Evolutionary conservation across 1,140 invertebrate genomes (phyloP).

Genomic region (Zophobas atratus): DNA sequence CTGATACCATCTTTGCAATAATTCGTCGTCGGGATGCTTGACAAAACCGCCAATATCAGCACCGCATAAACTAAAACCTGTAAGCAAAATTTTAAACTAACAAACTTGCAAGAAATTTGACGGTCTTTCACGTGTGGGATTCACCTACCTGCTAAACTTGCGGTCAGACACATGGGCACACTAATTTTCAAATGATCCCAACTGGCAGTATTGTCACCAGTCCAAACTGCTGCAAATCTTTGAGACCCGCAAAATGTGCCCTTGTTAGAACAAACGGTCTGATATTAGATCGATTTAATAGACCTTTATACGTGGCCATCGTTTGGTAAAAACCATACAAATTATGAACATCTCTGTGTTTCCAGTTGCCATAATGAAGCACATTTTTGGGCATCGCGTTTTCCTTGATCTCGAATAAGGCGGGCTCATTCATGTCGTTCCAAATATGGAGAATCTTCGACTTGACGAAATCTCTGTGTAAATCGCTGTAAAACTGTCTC

Average conservation of each 20-base stretch:
- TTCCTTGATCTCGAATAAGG: slow-evolving; percentile 81
- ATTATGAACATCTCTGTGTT: slow-evolving; percentile 60
- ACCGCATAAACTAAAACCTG: slow-evolving; percentile 93
- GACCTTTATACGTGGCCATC: slow-evolving; percentile 83
- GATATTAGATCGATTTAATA: slow-evolving; percentile 79
- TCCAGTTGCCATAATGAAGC: slow-evolving; percentile 65
- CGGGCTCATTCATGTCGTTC: slow-evolving; percentile 90
- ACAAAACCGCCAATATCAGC: slow-evolving; percentile 99
- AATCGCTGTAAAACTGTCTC: slow-evolving; percentile 76
- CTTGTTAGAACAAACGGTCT: slow-evolving; percentile 94
- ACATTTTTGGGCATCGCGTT: slow-evolving; percentile 73
- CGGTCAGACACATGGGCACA: slow-evolving; percentile 54
- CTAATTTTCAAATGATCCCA: slow-evolving; percentile 81
- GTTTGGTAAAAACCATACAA: slow-evolving; percentile 68
- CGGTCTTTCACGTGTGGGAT: background rate
- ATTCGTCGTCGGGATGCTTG: slow-evolving; percentile 91
- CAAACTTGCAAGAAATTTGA: background rate
- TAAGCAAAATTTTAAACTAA: slow-evolving; percentile 9
- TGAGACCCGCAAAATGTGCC: slow-evolving; percentile 89
- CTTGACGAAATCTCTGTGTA: slow-evolving; percentile 74
- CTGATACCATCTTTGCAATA: slow-evolving; percentile 96
- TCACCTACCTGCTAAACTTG: slow-evolving; percentile 70
- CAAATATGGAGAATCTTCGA: slow-evolving; percentile 75
- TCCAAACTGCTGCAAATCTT: slow-evolving; percentile 87
- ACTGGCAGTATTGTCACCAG: slow-evolving; percentile 87